phyloP scores from a whole-genome alignment of 35 echinoderm and acorn worm species.

The Heliocidaris tuberculata region DNA sequence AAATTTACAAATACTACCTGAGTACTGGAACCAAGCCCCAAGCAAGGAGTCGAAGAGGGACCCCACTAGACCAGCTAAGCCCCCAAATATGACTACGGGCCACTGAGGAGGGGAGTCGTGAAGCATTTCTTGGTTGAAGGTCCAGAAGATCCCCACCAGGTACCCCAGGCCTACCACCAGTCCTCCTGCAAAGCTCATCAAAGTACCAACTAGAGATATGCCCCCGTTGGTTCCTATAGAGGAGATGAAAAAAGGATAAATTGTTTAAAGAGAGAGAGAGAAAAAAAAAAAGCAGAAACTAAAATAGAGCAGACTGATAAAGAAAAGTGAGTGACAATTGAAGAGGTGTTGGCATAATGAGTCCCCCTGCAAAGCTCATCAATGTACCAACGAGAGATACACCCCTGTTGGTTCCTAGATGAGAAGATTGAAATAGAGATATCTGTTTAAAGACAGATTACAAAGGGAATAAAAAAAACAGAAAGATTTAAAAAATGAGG shows the following conservation, averaged over 20 bases:
- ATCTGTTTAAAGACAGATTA: too few species aligned
- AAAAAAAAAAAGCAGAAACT: too few species aligned
- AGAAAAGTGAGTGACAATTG: too few species aligned
- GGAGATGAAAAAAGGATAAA: neutral
- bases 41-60: constrained; percentile 87
- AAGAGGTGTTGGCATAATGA: neutral
- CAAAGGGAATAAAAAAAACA: neutral
- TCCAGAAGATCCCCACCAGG: constrained; percentile 62
- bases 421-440: too few species aligned
- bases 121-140: constrained; percentile 26
- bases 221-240: constrained; percentile 88
- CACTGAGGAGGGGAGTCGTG: constrained; percentile 67
- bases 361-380: constrained; percentile 74
- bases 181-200: constrained; percentile 76
- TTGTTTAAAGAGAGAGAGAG: neutral
- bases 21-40: constrained; percentile 88
- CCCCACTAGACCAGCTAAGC: constrained; percentile 78
- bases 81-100: constrained; percentile 79
- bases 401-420: constrained; percentile 87
- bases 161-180: constrained; percentile 76
- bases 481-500: neutral
- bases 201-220: constrained; percentile 69
- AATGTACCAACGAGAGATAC: constrained; percentile 74
- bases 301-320: too few species aligned
- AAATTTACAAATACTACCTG: constrained; percentile 52